phyloP scores from a whole-genome alignment of 2,888 invertebrate genomes.

The Mongoloraphidia duomilia region DNA sequence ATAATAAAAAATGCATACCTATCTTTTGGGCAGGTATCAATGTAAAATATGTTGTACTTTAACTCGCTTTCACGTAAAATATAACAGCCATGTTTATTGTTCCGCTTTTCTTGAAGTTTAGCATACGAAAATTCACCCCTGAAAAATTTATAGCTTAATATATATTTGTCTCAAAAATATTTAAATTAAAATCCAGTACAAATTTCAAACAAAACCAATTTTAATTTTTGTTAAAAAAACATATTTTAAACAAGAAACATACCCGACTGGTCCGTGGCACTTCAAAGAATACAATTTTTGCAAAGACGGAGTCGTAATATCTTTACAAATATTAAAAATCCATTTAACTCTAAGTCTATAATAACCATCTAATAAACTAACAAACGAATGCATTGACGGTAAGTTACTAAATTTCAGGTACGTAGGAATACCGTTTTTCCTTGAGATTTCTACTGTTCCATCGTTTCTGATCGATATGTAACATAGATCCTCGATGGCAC shows the following conservation, averaged over 20 bases:
- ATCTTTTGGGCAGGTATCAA: conserved; percentile 67
- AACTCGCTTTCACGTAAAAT: conserved; percentile 71
- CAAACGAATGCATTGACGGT: conserved; percentile 57
- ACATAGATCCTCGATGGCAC: conserved; percentile 71
- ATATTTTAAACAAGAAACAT: conserved; percentile 22
- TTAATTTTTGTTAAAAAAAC: not conserved
- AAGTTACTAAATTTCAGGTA: conserved; percentile 56
- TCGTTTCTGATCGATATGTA: conserved; percentile 63
- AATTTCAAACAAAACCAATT: conserved; percentile 4
- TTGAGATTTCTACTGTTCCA: conserved; percentile 57
- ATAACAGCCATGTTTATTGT: conserved; percentile 62
- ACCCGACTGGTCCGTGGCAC: conserved; percentile 87
- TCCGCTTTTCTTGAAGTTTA: conserved; percentile 66
- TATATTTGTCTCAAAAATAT: conserved; percentile 1
- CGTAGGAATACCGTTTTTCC: conserved; percentile 62
- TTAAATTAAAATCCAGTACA: not conserved
- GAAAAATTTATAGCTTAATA: conserved; percentile 19
- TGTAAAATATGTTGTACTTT: conserved; percentile 62
- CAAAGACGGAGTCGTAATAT: conserved; percentile 66
- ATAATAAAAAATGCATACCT: conserved; percentile 32
- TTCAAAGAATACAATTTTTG: conserved; percentile 54
- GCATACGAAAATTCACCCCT: conserved; percentile 74
- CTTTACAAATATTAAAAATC: conserved; percentile 79
- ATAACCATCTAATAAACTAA: conserved; percentile 73
- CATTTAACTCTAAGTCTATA: conserved; percentile 77